Evolutionary conservation across 1,140 invertebrate genomes (phyloP).

Genomic region (Apis laboriosa): DNA sequence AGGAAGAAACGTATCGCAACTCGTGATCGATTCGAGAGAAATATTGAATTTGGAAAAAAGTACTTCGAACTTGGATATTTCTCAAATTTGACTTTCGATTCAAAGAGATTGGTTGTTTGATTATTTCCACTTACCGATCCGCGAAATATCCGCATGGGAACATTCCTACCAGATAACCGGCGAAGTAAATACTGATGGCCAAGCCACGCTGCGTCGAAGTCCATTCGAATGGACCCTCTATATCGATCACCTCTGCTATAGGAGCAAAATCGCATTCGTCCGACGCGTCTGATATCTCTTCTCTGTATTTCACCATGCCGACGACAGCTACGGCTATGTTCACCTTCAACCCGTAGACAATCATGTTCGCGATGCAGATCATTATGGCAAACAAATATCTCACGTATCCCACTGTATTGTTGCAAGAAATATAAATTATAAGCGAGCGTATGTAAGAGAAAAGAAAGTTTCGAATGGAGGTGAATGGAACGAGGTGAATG

Average conservation of each 20-base stretch:
- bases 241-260: constrained; percentile 33
- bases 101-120: not conserved
- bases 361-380: constrained; percentile 81
- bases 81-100: too few relatives aligned
- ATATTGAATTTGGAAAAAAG: too few relatives aligned
- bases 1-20: too few relatives aligned
- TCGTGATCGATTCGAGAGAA: too few relatives aligned
- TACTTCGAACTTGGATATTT: too few relatives aligned
- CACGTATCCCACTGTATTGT: constrained; percentile 61
- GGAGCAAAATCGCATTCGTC: constrained; percentile 65
- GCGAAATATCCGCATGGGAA: constrained; percentile 83
- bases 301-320: constrained; percentile 90
- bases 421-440: not conserved
- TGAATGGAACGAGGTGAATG: too few relatives aligned
- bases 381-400: constrained; percentile 76
- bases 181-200: constrained; percentile 90
- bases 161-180: constrained; percentile 90
- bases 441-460: too few relatives aligned
- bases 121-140: constrained; percentile 74
- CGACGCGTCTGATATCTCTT: not conserved
- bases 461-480: too few relatives aligned
- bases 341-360: constrained; percentile 93
- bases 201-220: constrained; percentile 85
- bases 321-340: constrained; percentile 93
- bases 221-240: constrained; percentile 89